A percentile compares a stretch with the other conserved stretches of the same genome.
These are phyloP conservation scores for Mesoligia furuncula DNA, from an alignment of 2,888 invertebrate genomes.

Conservation along the genomic window DNA sequence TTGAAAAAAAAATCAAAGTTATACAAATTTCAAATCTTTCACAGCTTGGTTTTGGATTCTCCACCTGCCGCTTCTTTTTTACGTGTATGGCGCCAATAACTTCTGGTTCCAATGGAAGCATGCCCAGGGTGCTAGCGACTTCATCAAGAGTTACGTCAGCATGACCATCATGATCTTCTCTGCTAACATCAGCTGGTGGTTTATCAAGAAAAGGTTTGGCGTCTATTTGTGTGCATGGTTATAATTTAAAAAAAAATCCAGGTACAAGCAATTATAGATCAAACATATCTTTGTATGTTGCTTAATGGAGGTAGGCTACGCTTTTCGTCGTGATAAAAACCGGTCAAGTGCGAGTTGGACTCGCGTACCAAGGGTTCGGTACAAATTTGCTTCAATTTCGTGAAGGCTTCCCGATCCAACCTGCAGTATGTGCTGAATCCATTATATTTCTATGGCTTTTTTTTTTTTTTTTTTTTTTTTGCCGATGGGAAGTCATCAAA, in stretches of 20 bases:
- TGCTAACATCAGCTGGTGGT: constrained; percentile 80
- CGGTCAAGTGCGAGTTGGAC: too few species aligned
- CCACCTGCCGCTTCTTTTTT: constrained; percentile 74
- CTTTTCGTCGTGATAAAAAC: neutral
- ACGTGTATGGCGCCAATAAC: constrained; percentile 78
- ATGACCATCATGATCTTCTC: constrained; percentile 75
- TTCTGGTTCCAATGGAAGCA: constrained; percentile 74
- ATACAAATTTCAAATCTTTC: neutral
- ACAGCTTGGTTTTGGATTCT: constrained; percentile 79
- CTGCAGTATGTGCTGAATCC: too few species aligned
- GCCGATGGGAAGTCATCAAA: too few species aligned
- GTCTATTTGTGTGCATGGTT: neutral
- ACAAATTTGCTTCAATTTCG: too few species aligned
- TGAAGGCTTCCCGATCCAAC: too few species aligned
- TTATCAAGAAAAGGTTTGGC: constrained; percentile 75
- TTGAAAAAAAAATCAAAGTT: too few species aligned
- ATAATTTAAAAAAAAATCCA: neutral
- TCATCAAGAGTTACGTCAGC: constrained; percentile 80
- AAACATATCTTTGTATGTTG: neutral
- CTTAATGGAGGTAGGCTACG: neutral
- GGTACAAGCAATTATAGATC: too few species aligned
- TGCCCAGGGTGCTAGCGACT: constrained; percentile 74
- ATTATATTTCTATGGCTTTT: too few species aligned
- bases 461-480: too few species aligned
- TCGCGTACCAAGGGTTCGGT: too few species aligned